Base-by-base conservation (phyloP, 2,797 vertebrate species). In the Thamnophis elegans region DNA sequence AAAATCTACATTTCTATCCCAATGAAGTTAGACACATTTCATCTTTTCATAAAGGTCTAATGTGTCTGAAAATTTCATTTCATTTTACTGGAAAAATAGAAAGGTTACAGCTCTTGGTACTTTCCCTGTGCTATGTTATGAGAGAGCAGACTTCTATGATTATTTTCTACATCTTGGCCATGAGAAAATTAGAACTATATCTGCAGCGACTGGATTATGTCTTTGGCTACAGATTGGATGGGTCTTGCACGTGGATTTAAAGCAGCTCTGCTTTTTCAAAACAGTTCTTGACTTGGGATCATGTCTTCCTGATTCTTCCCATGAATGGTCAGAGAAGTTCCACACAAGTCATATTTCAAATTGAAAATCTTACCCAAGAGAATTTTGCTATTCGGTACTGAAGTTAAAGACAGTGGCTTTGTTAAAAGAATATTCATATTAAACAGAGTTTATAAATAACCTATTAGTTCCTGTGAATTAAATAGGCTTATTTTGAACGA, bases 401-500 rank as follows among this genome's bases (percentile, higher is more conserved):
- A 93, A 87, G 86, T 93, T 91, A 0, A 14, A 93, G 93, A 90
- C 78, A 4, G 10, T 4, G 53, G 0, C 87, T 95, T 94, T 12
- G 60, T 91, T 87, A 90, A 93, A 85, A 59, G 1, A 32, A 87
- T 85, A 93, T 1, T 91, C 95, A 3, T 92, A 55, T 93, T 58
- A 73, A 60, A 90, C 1, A 14, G 10, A 93, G 89, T 89, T 87
- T 91, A 32, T 58, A 5, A 92, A 89, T 93, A 91, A 89, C 58
- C 51, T 53, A 89, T 93, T 36, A 53, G 3, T 36, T 55, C 28
- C 55, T 65, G 82, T 91, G 2, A 90, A 85, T 59, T 85, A 90
- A 92, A 1, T 56, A 10, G 26, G 68, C 54, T 89, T 93, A 89
- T 89, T n/a, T 14, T 59, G 28, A 89, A 78, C 47, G 60, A 56